Base-by-base conservation (phyloP, 2,113 vertebrate genomes). In the Corythoichthys intestinalis region DNA sequence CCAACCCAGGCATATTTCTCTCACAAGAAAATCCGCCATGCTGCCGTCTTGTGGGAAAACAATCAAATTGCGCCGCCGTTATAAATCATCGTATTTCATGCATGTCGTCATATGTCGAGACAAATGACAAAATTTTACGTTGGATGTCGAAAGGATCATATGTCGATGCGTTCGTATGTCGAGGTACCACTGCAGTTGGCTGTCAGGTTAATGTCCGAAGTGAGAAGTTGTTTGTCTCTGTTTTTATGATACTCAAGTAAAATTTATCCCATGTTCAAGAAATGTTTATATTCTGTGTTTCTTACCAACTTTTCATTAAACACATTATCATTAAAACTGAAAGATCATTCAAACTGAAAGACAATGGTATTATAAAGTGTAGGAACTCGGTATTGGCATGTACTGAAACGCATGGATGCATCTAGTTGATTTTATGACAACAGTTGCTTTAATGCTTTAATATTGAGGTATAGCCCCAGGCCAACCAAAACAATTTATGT, bases 381-480 rank as follows among this genome's bases (percentile, higher is more conserved):
- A 28, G 20, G 20, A 28, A 28, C 20, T 7, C 6, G 11, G 13
- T 14, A 49, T 12, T 13, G 4, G 2, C 4, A n/a, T n/a, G 17
- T n/a, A 53, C 50, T 53, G 17, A 53, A 53, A 53, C 20, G 53
- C 5, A 11, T 28, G 2, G n/a, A 9, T 4, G 53, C 20, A 20
- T 11, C 20, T 17, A 54, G 20, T 60, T 60, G 79, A 75, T 76
- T 81, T 73, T 74, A 73, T 76, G 74, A 81, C 79, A 81, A 65
- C 81, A 87, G 80, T 76, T 80, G 78, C 80, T 79, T 74, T 79
- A 72, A 81, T 70, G 83, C 81, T 77, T 28, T 28, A 28, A 28
- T 14, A 59, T 11, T 3, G 20, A 6, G 37, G n/a, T 35, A 15
- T 60, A 35, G 39, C 37, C 14, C 15, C 58, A 60, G 58, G 35